Conservation (phyloP, 2,888 invertebrate genomes). For the Drosophila bunnanda region DNA sequence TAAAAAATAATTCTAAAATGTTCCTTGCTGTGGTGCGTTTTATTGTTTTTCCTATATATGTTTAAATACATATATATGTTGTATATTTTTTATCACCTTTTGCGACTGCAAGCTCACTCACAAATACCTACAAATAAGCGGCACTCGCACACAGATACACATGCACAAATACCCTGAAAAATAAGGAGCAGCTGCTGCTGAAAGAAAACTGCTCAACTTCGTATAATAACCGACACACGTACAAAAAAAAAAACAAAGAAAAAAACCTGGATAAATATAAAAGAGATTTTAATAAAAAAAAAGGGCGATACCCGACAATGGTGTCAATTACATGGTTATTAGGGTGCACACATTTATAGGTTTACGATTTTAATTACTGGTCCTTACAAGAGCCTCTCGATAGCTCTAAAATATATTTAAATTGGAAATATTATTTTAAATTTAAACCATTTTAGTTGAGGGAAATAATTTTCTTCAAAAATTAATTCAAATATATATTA, state of each 20-base stretch:
- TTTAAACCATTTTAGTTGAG: no score
- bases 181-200: constrained; percentile 50
- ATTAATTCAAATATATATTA: no score
- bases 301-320: not conserved
- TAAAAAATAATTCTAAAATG: no score
- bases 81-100: constrained; percentile 24
- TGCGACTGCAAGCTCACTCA: constrained; percentile 28
- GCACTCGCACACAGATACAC: constrained; percentile 18
- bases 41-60: no score
- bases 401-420: no score
- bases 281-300: not conserved
- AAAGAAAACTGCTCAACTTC: constrained; percentile 16
- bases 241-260: constrained; percentile 19
- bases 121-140: constrained; percentile 6
- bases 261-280: constrained; percentile 45
- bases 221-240: constrained; percentile 10
- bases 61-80: no score
- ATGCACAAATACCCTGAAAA: constrained; percentile 20
- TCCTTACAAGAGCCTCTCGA: not conserved
- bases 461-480: no score
- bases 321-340: constrained; percentile 1
- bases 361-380: not conserved
- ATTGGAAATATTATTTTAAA: no score
- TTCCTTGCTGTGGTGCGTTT: no score
- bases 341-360: not conserved